Evolutionary conservation across 2,113 vertebrate genomes (phyloP), one percentile per base, ranked within the genome.

Genomic region (Megatriorchis doriae): DNA sequence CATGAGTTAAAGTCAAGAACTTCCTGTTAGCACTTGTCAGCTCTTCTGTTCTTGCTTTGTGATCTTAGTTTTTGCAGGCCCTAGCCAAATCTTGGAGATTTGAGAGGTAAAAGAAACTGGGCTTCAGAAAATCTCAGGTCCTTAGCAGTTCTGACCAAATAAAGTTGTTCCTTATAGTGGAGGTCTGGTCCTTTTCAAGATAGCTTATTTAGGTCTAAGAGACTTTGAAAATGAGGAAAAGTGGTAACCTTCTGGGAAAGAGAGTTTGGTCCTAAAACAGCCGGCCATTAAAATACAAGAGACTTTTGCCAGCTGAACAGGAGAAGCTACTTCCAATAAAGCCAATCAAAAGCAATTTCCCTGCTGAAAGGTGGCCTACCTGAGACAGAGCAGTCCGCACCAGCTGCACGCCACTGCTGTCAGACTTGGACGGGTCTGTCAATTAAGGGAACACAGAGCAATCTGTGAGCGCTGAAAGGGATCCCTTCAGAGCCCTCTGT

Each of bases 381-480:
- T 98, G 98, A 96, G 98, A 88, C 96, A 94, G 96, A 90, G 85
- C 96, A 97, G 97, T 89, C 97, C 23, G 78, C 90, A 98, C 97
- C 98, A 99, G 98, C 98, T 99, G 98, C 98, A 98, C 96, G 97
- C 98, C 98, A 96, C 97, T 98, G 98, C 98, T 98, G 98, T 98
- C 98, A 98, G 98, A 98, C 97, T 97, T 97, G 98, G 98, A 97
- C 94, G 88, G 97, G 97, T 98, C 98, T 98, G 98, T 99, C 99
- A 99, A 99, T 99, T 99, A 99, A 99, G 98, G 98, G 98, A 99
- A 99, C 99, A 99, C 98, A 97, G 98, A 97, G 98, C 98, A 98
- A 99, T 99, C 98, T 99, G 98, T 99, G 98, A 98, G 96, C 1
- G 98, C 97, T 99, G 99, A 99, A 99, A 99, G 98, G 98, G 99